Conservation (phyloP, 2,888 invertebrate genomes). For the Trichopoda pennipes region DNA sequence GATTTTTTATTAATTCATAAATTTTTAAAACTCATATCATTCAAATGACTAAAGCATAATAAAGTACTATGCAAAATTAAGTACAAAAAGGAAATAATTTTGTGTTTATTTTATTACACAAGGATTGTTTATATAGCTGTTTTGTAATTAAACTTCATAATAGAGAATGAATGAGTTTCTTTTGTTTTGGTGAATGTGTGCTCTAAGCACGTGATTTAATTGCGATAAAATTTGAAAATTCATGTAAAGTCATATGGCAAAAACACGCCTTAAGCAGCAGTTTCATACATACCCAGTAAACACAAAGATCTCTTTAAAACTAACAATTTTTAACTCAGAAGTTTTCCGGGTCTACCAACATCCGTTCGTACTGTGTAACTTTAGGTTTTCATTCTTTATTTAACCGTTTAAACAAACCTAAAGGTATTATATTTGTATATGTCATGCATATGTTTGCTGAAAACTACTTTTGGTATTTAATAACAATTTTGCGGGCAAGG, state of each 20-base stretch:
- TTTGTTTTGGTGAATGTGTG: background rate
- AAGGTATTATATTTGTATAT: no score
- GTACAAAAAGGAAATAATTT: no score
- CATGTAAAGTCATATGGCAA: background rate
- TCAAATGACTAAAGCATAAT: background rate
- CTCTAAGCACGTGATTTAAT: conserved; percentile 24
- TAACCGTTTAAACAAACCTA: no score
- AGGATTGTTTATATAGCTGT: background rate
- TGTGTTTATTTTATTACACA: background rate
- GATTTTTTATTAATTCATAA: no score
- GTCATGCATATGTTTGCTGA: no score
- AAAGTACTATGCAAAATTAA: background rate
- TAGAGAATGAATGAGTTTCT: background rate
- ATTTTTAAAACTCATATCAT: background rate
- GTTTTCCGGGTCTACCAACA: no score
- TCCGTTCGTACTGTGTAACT: no score
- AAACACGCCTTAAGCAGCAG: background rate
- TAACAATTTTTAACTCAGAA: no score
- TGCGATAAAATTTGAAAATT: background rate
- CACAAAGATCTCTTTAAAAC: no score
- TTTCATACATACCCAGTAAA: background rate
- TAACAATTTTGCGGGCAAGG: no score
- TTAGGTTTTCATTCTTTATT: no score
- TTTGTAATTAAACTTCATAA: background rate
- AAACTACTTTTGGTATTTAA: no score